Conservation (phyloP, 2,888 invertebrate genomes). For the Charanyca ferruginea region DNA sequence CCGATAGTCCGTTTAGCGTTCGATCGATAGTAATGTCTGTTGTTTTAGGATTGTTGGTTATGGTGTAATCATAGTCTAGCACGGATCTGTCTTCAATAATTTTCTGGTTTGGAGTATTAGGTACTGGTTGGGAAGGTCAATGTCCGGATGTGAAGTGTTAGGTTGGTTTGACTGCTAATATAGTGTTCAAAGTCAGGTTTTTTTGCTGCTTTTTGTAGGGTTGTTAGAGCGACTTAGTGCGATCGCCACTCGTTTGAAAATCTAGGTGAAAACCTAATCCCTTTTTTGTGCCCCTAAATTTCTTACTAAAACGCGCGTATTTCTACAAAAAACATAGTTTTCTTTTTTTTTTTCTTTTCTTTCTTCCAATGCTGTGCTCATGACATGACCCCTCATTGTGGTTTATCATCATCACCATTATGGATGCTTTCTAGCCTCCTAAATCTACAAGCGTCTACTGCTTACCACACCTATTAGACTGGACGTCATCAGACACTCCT, state of each 20-base stretch:
- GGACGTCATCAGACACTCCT: conserved; percentile 10
- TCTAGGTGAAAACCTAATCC: too few relatives aligned
- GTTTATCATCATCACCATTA: not conserved
- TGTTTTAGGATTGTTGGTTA: conserved; percentile 21
- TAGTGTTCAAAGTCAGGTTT: not conserved
- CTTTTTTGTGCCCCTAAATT: too few relatives aligned
- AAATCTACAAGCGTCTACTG: not conserved
- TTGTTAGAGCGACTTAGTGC: too few relatives aligned
- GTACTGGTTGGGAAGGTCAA: not conserved
- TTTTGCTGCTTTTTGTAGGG: too few relatives aligned
- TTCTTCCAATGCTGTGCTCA: too few relatives aligned
- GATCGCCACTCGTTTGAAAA: too few relatives aligned
- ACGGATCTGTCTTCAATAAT: not conserved
- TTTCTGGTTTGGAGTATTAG: not conserved
- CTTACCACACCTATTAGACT: not conserved
- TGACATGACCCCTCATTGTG: too few relatives aligned
- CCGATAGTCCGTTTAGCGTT: conserved; percentile 44
- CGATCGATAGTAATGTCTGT: conserved; percentile 10
- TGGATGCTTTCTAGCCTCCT: too few relatives aligned
- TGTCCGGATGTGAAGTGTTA: not conserved
- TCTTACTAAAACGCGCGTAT: too few relatives aligned
- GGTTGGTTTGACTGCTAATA: not conserved
- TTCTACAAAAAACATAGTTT: too few relatives aligned
- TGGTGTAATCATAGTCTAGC: conserved; percentile 20
- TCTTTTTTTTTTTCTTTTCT: too few relatives aligned